Evolutionary conservation across 2,888 invertebrate species (phyloP), one percentile per base, ranked within the genome.

Genomic region (Dinocampus coccinellae): DNA sequence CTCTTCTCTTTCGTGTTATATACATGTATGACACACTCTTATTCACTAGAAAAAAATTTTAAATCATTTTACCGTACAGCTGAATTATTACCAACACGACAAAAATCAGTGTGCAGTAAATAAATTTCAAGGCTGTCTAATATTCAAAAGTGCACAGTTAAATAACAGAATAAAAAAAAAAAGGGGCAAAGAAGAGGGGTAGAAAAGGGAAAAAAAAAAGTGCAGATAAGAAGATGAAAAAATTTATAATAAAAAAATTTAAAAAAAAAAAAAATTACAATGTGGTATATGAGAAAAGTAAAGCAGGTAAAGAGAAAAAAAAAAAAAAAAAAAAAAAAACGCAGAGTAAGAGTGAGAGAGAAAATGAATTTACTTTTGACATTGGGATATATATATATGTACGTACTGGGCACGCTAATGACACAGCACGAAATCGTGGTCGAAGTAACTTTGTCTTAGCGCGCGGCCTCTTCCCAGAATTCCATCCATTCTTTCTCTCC

Each of bases 361-460:
- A n/a, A n/a, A n/a, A n/a, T n/a, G 66, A 66, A 62, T 66, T 57
- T 55, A 36, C 34, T 69, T 70, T 52, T 62, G 65, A 69, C 70
- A 73, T 36, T 66, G 57, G 68, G 64, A 65, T 67, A 47, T 47
- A 70, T 69, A 68, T 63, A 70, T 74, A 70, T 73, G 42, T 57
- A 69, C 69, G 62, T 74, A 71, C 73, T 75, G 72, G 69, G 65
- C 64, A 66, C 57, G 73, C 62, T 69, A 73, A 69, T 76, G 74
- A 72, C 74, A 71, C 69, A 75, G 74, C 73, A 69, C 75, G 76
- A 74, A 76, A 70, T 72, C 67, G 67, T 72, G 42, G 70, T 66
- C 63, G 74, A 71, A 75, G 76, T 72, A 75, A 74, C 78, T 74
- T 76, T 76, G 76, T 76, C 76, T 76, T 74, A 75, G 75, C 72